Evolutionary conservation across 2,797 vertebrate genomes (phyloP).

Genomic region (Crocodylus rhombifer): DNA sequence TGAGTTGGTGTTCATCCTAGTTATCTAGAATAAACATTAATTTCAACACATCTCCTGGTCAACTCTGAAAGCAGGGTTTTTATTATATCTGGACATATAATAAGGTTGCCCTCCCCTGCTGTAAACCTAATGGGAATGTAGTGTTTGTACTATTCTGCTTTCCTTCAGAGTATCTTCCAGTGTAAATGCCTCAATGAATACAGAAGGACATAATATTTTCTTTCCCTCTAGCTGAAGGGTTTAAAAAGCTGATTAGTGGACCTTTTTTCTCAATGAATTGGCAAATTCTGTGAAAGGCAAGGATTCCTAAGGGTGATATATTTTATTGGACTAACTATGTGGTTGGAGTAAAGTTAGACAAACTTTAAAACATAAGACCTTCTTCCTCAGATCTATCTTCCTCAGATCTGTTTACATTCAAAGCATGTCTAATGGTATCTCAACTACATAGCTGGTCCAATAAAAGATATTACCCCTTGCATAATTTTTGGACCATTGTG

Average conservation of each 20-base stretch:
- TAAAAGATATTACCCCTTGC: too few relatives aligned
- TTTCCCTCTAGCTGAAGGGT: fast-evolving
- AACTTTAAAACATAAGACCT: too few relatives aligned
- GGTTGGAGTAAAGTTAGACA: too few relatives aligned
- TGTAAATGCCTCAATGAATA: fast-evolving
- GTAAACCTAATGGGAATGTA: neutral
- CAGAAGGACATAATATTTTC: neutral
- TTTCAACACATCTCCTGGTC: neutral
- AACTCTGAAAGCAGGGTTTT: neutral
- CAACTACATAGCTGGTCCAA: too few relatives aligned
- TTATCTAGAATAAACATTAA: neutral
- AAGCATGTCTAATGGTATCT: too few relatives aligned
- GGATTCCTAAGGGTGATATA: too few relatives aligned
- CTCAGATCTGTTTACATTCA: too few relatives aligned
- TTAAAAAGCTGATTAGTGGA: neutral
- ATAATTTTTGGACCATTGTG: too few relatives aligned
- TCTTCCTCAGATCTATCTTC: too few relatives aligned
- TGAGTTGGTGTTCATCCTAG: neutral
- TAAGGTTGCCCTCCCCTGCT: neutral
- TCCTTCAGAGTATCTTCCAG: neutral
- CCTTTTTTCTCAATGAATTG: too few relatives aligned
- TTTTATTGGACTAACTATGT: too few relatives aligned
- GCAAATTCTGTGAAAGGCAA: too few relatives aligned
- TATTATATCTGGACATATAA: fast-evolving
- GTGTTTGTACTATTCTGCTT: neutral